phyloP scores from a whole-genome alignment of 2,113 vertebrate species.

The Egretta garzetta region DNA sequence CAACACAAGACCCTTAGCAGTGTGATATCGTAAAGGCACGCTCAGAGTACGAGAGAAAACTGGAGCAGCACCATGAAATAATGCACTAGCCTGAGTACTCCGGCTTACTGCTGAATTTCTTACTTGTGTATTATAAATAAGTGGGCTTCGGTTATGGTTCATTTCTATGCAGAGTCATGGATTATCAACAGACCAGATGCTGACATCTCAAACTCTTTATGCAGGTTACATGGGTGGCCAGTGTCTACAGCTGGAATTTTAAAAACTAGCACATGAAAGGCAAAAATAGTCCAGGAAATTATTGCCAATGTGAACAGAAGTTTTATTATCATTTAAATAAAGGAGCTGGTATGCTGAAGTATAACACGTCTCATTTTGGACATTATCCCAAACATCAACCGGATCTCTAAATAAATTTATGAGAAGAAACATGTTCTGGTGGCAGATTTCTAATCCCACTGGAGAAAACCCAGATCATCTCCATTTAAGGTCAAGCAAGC shows the following conservation, averaged over 20 bases:
- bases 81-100: neutral
- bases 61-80: neutral
- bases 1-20: neutral
- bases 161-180: neutral
- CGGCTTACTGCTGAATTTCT: neutral
- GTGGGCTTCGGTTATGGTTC: neutral
- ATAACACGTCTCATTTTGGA: neutral
- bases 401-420: constrained; percentile 58
- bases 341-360: neutral
- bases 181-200: fast-evolving
- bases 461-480: constrained; percentile 72
- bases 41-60: neutral
- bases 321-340: neutral
- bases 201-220: neutral
- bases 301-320: neutral
- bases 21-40: neutral
- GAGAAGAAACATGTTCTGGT: constrained; percentile 46
- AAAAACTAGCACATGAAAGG: neutral
- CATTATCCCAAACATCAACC: constrained; percentile 35
- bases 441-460: constrained; percentile 69
- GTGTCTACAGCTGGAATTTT: neutral
- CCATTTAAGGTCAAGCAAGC: constrained; percentile 80
- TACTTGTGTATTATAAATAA: neutral
- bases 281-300: neutral
- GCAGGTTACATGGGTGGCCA: neutral